Evolutionary conservation across 2,113 vertebrate species (phyloP).

Genomic region (Zosterops lateralis): DNA sequence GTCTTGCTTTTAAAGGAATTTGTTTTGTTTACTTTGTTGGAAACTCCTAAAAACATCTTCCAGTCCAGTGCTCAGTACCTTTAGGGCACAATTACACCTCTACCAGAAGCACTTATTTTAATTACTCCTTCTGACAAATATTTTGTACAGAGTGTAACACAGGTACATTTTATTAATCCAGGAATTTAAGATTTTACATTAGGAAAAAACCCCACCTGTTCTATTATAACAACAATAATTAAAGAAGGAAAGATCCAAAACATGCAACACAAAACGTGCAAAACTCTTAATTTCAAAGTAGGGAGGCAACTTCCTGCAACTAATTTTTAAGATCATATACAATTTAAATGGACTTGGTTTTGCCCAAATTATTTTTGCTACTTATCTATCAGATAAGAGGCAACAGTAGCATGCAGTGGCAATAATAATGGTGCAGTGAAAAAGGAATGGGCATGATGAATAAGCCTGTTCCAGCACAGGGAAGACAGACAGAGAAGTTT

Average conservation of each 20-base stretch:
- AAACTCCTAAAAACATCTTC: neutral
- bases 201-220: fast-evolving
- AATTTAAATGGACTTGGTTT: neutral
- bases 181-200: neutral
- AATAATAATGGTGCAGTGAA: neutral
- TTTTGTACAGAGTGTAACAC: neutral
- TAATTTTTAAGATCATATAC: neutral
- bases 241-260: neutral
- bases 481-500: neutral
- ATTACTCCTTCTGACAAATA: slow-evolving; percentile 19
- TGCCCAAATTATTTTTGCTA: neutral
- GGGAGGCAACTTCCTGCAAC: neutral
- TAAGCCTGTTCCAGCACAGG: neutral
- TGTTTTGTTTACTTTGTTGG: slow-evolving; percentile 21
- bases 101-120: slow-evolving; percentile 34
- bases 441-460: neutral
- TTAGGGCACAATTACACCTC: slow-evolving; percentile 20
- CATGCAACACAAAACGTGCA: neutral
- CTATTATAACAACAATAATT: neutral
- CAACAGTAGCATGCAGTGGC: neutral
- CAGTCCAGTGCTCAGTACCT: neutral
- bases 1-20: neutral
- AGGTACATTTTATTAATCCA: neutral
- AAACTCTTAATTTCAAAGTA: neutral
- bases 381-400: neutral